Evolutionary conservation across 2,797 vertebrate genomes (phyloP).

Genomic region (Rhinoraja longicauda): DNA sequence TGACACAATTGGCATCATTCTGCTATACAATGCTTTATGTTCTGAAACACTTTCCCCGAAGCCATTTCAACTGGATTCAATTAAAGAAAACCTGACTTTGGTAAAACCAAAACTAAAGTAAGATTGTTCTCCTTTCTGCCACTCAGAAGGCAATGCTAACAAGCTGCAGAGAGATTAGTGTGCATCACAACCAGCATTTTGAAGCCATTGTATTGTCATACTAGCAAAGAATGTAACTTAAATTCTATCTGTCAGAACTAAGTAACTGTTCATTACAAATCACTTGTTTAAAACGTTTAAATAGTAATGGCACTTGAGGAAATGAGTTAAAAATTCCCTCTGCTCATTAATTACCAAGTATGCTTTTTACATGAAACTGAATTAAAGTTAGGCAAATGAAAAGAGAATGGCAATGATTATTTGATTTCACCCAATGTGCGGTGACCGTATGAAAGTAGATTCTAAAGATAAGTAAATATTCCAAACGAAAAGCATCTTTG

Average conservation of each 20-base stretch:
- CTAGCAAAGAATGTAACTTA: not conserved
- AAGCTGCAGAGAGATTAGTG: not conserved
- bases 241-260: not conserved
- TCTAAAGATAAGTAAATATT: not conserved
- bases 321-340: not conserved
- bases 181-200: not conserved
- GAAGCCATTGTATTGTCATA: not conserved
- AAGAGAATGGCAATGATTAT: not conserved
- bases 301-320: conserved; percentile 19
- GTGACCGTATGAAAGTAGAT: not conserved
- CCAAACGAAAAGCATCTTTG: not conserved
- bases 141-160: not conserved
- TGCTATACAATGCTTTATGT: not conserved
- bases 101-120: not conserved
- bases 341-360: not conserved
- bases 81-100: not conserved
- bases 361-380: not conserved
- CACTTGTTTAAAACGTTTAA: conserved; percentile 19
- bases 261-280: not conserved
- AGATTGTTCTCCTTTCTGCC: not conserved
- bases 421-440: not conserved
- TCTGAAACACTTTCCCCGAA: conserved; percentile 1
- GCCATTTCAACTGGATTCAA: not conserved
- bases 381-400: conserved; percentile 20
- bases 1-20: not conserved